These are phyloP conservation scores for Dendroctonus valens DNA, from an alignment of 1,140 invertebrate species.

Conservation along the genomic window DNA sequence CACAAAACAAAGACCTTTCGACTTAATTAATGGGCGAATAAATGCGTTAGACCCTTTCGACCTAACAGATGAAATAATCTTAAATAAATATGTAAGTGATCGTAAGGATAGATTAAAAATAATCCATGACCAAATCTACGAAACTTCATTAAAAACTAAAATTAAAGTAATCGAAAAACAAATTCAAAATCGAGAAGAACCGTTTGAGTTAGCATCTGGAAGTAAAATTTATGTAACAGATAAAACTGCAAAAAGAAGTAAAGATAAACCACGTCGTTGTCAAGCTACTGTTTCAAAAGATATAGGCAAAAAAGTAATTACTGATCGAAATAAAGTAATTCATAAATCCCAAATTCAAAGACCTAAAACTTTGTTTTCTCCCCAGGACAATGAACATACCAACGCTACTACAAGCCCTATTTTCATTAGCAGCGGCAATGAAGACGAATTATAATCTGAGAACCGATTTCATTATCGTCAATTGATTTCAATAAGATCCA, in stretches of 20 bases:
- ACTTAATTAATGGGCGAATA: conserved; percentile 9
- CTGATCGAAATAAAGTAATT: too few relatives aligned
- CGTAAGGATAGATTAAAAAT: conserved; percentile 3
- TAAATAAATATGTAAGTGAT: too few relatives aligned
- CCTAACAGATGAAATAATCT: conserved; percentile 17
- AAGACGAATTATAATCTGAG: conserved; percentile 10
- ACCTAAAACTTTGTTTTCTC: background rate
- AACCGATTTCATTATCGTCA: too few relatives aligned
- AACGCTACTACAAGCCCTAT: background rate
- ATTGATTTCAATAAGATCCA: too few relatives aligned
- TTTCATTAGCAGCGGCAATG: background rate
- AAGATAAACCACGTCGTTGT: too few relatives aligned
- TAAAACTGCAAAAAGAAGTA: too few relatives aligned
- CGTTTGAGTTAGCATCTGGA: background rate
- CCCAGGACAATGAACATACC: background rate
- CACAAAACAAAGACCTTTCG: conserved; percentile 17
- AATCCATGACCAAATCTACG: conserved; percentile 5
- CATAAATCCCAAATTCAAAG: too few relatives aligned
- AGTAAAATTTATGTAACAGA: too few relatives aligned
- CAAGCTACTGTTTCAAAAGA: too few relatives aligned
- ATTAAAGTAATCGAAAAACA: background rate
- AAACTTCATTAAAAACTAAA: conserved; percentile 5
- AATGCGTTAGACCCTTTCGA: conserved; percentile 14
- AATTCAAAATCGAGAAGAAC: conserved; percentile 3
- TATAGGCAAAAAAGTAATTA: too few relatives aligned